These are phyloP conservation scores for Drosophila malerkotliana DNA, from an alignment of 1,140 invertebrate species.

Conservation along the genomic window DNA sequence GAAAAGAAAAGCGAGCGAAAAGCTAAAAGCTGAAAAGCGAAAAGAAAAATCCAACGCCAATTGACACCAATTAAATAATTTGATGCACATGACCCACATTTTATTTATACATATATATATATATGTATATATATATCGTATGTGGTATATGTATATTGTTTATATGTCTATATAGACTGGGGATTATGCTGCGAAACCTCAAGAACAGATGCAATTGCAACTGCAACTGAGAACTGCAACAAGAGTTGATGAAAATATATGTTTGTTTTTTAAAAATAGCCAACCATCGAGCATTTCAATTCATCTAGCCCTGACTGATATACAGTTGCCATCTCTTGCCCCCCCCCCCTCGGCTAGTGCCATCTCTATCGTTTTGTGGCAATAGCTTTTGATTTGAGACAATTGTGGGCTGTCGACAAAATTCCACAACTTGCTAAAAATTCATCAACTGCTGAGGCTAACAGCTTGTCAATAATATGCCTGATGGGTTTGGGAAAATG, in stretches of 20 bases:
- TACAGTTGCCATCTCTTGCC: background rate
- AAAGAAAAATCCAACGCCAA: conserved; percentile 59
- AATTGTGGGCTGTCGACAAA: conserved; percentile 14
- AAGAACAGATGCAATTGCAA: conserved; percentile 33
- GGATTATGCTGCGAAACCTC: conserved; percentile 25
- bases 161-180: conserved; percentile 10
- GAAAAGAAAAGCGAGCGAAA: conserved; percentile 42
- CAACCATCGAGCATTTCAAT: conserved; percentile 8
- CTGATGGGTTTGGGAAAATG: background rate
- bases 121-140: conserved; percentile 2
- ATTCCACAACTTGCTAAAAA: conserved; percentile 10
- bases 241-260: conserved; percentile 24
- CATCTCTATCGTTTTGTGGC: conserved; percentile 1
- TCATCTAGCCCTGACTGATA: conserved; percentile 4
- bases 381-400: conserved; percentile 10
- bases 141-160: background rate
- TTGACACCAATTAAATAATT: conserved; percentile 83
- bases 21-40: conserved; percentile 18
- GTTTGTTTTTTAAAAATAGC: conserved; percentile 31
- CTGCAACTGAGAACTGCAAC: conserved; percentile 27
- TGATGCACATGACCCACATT: conserved; percentile 82
- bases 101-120: conserved; percentile 63
- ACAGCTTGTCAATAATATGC: conserved; percentile 29
- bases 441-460: conserved; percentile 36
- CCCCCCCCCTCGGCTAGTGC: background rate